A percentile compares a stretch with the other conserved stretches of the same genome.
These are phyloP conservation scores for Characodon lateralis DNA, from an alignment of 2,797 vertebrate species.

Conservation along the genomic window DNA sequence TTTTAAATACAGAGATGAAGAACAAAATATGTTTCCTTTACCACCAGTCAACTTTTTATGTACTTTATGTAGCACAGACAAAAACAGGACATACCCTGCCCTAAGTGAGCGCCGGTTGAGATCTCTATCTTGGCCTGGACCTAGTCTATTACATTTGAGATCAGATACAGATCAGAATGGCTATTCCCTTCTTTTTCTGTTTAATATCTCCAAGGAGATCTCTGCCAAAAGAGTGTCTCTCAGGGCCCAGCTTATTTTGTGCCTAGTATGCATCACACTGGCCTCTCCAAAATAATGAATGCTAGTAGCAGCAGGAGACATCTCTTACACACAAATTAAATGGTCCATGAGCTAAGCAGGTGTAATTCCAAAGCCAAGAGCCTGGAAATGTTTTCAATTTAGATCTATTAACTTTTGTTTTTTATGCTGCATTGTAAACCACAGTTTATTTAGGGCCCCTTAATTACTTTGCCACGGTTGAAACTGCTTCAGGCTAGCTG, in stretches of 20 bases:
- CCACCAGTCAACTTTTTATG: conserved; percentile 3
- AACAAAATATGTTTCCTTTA: neutral
- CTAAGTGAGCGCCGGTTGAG: conserved; percentile 38
- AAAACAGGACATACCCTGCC: conserved; percentile 22
- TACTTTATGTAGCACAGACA: conserved; percentile 21
- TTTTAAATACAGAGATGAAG: neutral
- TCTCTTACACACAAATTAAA: conserved; percentile 44
- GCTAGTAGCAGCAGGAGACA: conserved; percentile 7
- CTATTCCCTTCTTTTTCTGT: conserved; percentile 64
- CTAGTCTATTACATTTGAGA: conserved; percentile 69
- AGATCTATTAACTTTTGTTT: conserved; percentile 38
- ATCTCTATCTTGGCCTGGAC: conserved; percentile 65
- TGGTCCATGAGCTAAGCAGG: conserved; percentile 32
- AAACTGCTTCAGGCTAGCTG: conserved; percentile 36
- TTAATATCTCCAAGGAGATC: conserved; percentile 67
- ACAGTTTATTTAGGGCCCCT: conserved; percentile 42
- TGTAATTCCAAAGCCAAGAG: conserved; percentile 38
- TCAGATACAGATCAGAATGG: conserved; percentile 67
- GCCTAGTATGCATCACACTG: conserved; percentile 41
- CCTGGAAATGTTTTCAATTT: conserved; percentile 48
- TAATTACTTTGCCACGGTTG: conserved; percentile 54
- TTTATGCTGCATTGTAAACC: conserved; percentile 33
- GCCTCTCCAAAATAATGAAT: conserved; percentile 34
- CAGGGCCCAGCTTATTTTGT: conserved; percentile 55
- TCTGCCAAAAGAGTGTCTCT: conserved; percentile 57